Base-by-base conservation (phyloP, 1,140 invertebrate species). In the Eupeodes corollae region DNA sequence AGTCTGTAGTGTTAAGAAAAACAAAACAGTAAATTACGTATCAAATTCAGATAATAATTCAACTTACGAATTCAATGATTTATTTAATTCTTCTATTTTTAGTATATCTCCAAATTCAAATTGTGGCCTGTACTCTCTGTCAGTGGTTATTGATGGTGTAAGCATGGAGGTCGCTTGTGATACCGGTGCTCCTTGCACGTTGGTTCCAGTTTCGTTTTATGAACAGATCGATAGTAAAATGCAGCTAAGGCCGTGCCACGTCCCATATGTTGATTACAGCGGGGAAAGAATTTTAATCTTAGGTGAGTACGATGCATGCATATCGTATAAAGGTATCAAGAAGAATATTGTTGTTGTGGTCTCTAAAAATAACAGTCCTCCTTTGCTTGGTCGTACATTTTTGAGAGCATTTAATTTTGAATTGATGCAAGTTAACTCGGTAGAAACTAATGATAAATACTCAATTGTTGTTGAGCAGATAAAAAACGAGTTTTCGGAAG, bases 221-320 rank as follows among this genome's bases (percentile, higher is more conserved):
- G 14, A 41, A 13, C 31, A 47, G 5, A n/a, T 11, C 15, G 6
- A 33, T 16, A 42, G 3, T 12, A 42, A 42, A 5, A 26, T 13
- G 11, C 3, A 2, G 13, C 35, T 46, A 5, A 41, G 39, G 15
- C 9, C 9, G 13, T 47, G 46, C 34, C 11, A 47, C 12, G 21
- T 32, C 10, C 38, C 37, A 6, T 41, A 47, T 16, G 26, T 41
- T 5, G 15, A 19, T 19, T 47, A 47, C 26, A 47, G 15, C 21
- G 26, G 44, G 19, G 33, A 46, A 12, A 9, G 18, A 43, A 42
- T 46, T 42, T 13, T 16, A 6, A 14, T 50, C 18, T 12, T 42
- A 6, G 49, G 49, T 50, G 44, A 50, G 49, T 50, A 46, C 33
- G 39, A 50, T 43, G 44, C 49, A 42, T 2, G 13, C 19, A 46